phyloP scores from a whole-genome alignment of 1,140 invertebrate species.

The Kradibia gibbosae region DNA sequence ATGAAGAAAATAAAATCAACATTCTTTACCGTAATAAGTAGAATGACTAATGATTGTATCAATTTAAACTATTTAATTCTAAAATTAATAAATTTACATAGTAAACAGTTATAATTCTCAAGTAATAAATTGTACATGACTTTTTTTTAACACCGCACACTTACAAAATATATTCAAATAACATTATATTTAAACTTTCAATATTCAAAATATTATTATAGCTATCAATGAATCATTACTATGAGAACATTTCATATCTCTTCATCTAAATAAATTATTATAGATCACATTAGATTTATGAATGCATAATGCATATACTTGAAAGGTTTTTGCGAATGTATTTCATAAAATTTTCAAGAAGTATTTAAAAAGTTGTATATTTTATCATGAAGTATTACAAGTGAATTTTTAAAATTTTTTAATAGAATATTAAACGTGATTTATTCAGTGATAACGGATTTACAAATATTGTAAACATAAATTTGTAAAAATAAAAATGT shows the following conservation, averaged over 20 bases:
- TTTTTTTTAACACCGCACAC: not conserved
- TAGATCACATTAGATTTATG: constrained; percentile 1
- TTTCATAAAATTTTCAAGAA: not conserved
- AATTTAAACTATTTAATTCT: too few relatives aligned
- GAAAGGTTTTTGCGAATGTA: not conserved
- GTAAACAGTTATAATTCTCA: too few relatives aligned
- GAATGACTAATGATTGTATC: too few relatives aligned
- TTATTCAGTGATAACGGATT: too few relatives aligned
- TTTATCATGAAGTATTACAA: too few relatives aligned
- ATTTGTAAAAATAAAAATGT: too few relatives aligned
- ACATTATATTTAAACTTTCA: not conserved
- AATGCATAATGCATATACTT: not conserved
- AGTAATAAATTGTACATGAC: too few relatives aligned
- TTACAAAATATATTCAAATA: not conserved
- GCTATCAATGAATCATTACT: not conserved
- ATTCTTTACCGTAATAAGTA: too few relatives aligned
- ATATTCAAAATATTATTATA: not conserved
- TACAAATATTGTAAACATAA: not conserved
- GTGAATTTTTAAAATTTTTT: not conserved
- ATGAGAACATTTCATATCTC: not conserved
- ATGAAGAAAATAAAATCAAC: too few relatives aligned
- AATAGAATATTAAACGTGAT: not conserved
- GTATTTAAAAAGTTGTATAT: not conserved
- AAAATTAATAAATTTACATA: too few relatives aligned
- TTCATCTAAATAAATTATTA: not conserved